Evolutionary conservation across 2,797 vertebrate genomes (phyloP), one percentile per base, ranked within the genome.

Genomic region (Chelmon rostratus): DNA sequence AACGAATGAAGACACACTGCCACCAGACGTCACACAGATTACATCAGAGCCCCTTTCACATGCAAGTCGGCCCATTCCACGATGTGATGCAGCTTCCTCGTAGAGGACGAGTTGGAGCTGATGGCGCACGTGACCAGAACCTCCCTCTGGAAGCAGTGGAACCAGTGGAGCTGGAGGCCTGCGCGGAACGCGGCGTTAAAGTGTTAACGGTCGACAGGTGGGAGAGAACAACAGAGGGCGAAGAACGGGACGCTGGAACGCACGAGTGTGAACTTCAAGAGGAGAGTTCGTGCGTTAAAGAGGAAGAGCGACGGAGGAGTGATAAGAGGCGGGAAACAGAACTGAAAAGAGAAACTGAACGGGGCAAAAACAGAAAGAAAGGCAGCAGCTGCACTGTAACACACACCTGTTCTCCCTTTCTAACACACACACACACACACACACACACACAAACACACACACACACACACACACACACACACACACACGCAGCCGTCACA

Each of bases 191-290:
- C 6, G 4, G 44, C 35, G 76, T 65, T 69, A 65, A 82, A 69
- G 72, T 53, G 70, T 76, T 76, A 82, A 82, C 6, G 23, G 58
- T 59, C 74, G 21, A 81, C 83, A 81, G 75, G 76, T 75, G 83
- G 53, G 1, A 15, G 63, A 33, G 37, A 21, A 37, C n/a, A 23
- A 47, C n/a, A n/a, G n/a, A n/a, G 40, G 65, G 19, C 4, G 10
- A 38, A 40, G 54, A 68, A 67, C 59, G 3, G 77, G 40, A 69
- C 68, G 7, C 33, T 21, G 23, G 37, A 10, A 35, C 57, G 54
- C 59, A 66, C 68, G 19, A 13, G 58, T 28, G 79, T 65, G 42
- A 70, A 81, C 65, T 57, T 23, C 12, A 37, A 35, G 28, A 12
- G 38, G 47, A 40, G 50, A 33, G 37, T 33, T n/a, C 19, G 12